Base-by-base conservation (phyloP, 2,888 invertebrate species). In the Drosophila neotestacea region DNA sequence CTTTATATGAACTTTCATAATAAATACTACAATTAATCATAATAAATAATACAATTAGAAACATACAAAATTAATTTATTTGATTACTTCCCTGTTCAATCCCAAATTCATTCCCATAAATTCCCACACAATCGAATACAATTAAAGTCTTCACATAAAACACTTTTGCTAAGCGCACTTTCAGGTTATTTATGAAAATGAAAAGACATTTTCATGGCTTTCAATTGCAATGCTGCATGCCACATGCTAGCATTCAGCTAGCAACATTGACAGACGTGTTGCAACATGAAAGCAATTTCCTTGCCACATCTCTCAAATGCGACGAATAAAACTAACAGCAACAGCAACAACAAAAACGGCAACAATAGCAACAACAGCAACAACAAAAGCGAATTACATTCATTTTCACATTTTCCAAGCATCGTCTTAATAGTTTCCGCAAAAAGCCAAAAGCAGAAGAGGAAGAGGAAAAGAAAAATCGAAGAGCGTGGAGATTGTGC, bases 381-480 rank as follows among this genome's bases (percentile, higher is more conserved):
- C 61, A 55, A 41, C 62, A 66, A 70, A 60, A 67, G 58, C 56
- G 74, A 81, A 85, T 81, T 88, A 67, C 71, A 76, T 88, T 79
- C 73, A 83, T 86, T 88, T 90, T 81, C 83, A 77, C 88, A 90
- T 89, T 77, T 80, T 80, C 72, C 79, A 83, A 73, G 78, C 70
- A 77, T 72, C 73, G 61, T 59, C 77, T 77, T 84, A 88, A 81
- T 77, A 84, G 87, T 88, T 88, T 81, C 73, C 84, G 82, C 85
- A 73, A 74, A 81, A 75, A 36, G 51, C 9, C 11, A 56, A 64
- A 61, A 42, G 22, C 27, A 61, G 39, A 55, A 9, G 44, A 38
- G 39, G 27, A 55, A n/a, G 36, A 11, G 16, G 27, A 39, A 16
- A 10, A 11, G 10, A 6, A 28, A 38, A 54, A 38, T 48, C 52